Evolutionary conservation across 2,888 invertebrate species (phyloP).

Genomic region (Imbricaverruca yamaguchii): DNA sequence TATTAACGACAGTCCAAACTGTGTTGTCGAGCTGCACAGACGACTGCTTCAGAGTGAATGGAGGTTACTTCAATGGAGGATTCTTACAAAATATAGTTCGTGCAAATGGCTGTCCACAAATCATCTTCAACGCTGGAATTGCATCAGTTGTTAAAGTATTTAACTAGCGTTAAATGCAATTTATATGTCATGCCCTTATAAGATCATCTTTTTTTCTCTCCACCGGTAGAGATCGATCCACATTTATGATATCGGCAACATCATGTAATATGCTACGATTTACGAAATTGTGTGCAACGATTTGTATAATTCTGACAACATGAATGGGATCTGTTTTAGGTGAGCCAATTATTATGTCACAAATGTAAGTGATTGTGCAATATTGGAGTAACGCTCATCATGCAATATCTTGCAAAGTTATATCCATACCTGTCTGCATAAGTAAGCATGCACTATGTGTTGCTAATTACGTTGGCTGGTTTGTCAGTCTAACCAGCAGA

Average conservation of each 20-base stretch:
- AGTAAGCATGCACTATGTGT: neutral
- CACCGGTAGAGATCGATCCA: neutral
- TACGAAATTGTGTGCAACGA: neutral
- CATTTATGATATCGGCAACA: neutral
- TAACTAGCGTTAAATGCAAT: neutral
- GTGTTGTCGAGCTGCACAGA: no score
- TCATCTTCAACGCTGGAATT: neutral
- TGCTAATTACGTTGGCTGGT: neutral
- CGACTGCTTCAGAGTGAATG: no score
- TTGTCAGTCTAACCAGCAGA: neutral
- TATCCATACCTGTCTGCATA: neutral
- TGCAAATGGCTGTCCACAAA: neutral
- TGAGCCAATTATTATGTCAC: neutral
- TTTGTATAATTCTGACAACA: neutral
- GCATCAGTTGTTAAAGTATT: neutral
- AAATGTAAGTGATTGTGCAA: neutral
- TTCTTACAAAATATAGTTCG: neutral
- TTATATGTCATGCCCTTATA: neutral
- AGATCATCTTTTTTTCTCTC: neutral
- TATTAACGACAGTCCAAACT: no score
- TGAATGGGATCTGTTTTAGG: neutral
- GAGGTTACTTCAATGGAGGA: neutral
- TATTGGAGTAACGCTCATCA: no score
- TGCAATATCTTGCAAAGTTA: no score
- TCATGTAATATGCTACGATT: neutral